Evolutionary conservation across 1,140 invertebrate species (phyloP), one percentile per base, ranked within the genome.

Genomic region (Vanessa tameamea): DNA sequence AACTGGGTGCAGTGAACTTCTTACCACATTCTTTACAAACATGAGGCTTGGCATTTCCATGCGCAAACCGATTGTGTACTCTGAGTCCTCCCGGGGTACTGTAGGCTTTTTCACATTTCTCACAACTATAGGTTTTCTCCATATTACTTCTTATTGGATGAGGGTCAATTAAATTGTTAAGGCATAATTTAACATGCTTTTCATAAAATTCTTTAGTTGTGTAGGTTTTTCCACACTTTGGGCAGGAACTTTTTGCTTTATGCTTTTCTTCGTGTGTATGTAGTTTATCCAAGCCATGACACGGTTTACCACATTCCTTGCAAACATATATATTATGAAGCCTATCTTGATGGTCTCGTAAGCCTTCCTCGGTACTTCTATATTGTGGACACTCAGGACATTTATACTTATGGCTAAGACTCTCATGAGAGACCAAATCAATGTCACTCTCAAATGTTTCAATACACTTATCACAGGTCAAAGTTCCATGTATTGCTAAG

Each of bases 201-300:
- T 76, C 65, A 77, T 79, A 92, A 69, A 87, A 91, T 26, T 88
- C 86, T 64, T 83, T 87, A 13, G 89, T 90, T 13, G 82, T 77
- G 23, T 92, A 92, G 12, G 43, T 78, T 73, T 92, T 92, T 0
- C 85, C 87, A 82, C 90, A 92, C 74, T 92, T 91, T 0, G 88
- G 86, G 61, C 90, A 92, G 70, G 75, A 55, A 70, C 73, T 83
- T 75, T 86, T 87, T 20, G 69, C 64, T 57, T 72, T 69, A 72
- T 91, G 88, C 73, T 85, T 91, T 48, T 81, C 74, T 79, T 90
- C 88, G 79, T 92, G 89, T 43, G 63, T 64, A 63, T 82, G 77
- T 61, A 92, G 72, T 71, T 85, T 91, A 31, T 87, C 81, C 13
- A 87, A 66, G 8, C 83, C 84, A 57, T 83, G 77, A 43, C 77